Evolutionary conservation across 2,888 invertebrate genomes (phyloP).

Genomic region (Macropis europaea): DNA sequence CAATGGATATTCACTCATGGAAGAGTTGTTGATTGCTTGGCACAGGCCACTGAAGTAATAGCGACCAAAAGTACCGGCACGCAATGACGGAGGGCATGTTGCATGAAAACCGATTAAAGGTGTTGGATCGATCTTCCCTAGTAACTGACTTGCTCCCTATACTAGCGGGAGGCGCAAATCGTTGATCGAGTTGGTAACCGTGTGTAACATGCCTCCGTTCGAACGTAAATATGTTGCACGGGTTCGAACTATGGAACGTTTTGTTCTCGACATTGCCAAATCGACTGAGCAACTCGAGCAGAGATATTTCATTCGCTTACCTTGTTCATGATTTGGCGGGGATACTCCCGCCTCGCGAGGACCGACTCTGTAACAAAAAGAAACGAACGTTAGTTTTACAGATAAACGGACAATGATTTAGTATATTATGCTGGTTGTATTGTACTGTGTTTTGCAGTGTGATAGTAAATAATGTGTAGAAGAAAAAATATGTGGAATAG

Average conservation of each 20-base stretch:
- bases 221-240: background rate
- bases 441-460: too few relatives aligned
- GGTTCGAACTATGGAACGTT: background rate
- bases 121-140: conserved; percentile 68
- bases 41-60: conserved; percentile 40
- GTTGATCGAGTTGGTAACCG: conserved; percentile 9
- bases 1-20: conserved; percentile 30
- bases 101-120: conserved; percentile 63
- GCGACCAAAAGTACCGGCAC: conserved; percentile 55
- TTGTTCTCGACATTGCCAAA: background rate
- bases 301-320: conserved; percentile 64
- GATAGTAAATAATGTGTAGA: too few relatives aligned
- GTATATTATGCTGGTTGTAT: too few relatives aligned
- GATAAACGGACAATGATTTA: too few relatives aligned
- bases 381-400: conserved; percentile 7
- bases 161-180: conserved; percentile 35
- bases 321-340: conserved; percentile 80
- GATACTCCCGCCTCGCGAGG: conserved; percentile 76
- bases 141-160: conserved; percentile 58
- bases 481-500: too few relatives aligned
- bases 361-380: conserved; percentile 77
- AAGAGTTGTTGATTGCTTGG: conserved; percentile 29
- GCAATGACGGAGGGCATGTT: conserved; percentile 45
- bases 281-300: background rate
- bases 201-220: background rate